Conservation (phyloP, 2,888 invertebrate species). For the Pegoplata infirma region DNA sequence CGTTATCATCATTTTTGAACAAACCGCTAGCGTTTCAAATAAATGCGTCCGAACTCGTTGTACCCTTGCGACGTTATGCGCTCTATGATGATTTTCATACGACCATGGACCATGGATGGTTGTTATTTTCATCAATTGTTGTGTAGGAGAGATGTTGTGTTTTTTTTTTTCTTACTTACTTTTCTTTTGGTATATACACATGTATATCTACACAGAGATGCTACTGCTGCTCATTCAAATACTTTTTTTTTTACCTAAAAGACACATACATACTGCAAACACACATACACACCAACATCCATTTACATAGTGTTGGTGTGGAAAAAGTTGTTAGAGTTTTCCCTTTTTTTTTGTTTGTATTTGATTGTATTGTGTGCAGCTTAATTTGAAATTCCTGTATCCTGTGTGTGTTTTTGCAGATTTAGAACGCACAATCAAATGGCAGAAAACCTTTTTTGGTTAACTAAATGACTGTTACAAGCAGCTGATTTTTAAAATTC, state of each 20-base stretch:
- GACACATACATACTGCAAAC: slow-evolving; percentile 5
- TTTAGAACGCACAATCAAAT: slow-evolving; percentile 57
- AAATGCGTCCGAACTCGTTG: slow-evolving; percentile 77
- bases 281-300: slow-evolving; percentile 1
- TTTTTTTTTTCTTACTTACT: slow-evolving; percentile 47
- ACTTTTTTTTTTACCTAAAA: slow-evolving; percentile 42
- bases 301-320: slow-evolving; percentile 41
- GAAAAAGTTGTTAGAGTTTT: slow-evolving; percentile 57
- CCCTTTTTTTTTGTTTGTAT: slow-evolving; percentile 49
- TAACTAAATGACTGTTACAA: slow-evolving; percentile 21
- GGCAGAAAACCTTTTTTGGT: not conserved
- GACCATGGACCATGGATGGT: slow-evolving; percentile 74
- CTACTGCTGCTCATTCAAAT: slow-evolving; percentile 55
- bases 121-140: slow-evolving; percentile 48
- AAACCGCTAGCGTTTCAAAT: slow-evolving; percentile 68
- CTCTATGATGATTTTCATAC: slow-evolving; percentile 75
- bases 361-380: slow-evolving; percentile 52
- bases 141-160: slow-evolving; percentile 59
- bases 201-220: slow-evolving; percentile 41
- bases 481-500: slow-evolving; percentile 50
- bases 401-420: slow-evolving; percentile 51
- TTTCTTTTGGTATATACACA: slow-evolving; percentile 41
- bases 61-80: slow-evolving; percentile 78
- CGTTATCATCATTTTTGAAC: slow-evolving; percentile 63
- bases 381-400: slow-evolving; percentile 61